A percentile compares a stretch with the other conserved stretches of the same genome.
These are phyloP conservation scores for Bergia puertoricense DNA, from an alignment of 92 coral and sea anemone genomes.

Conservation along the genomic window DNA sequence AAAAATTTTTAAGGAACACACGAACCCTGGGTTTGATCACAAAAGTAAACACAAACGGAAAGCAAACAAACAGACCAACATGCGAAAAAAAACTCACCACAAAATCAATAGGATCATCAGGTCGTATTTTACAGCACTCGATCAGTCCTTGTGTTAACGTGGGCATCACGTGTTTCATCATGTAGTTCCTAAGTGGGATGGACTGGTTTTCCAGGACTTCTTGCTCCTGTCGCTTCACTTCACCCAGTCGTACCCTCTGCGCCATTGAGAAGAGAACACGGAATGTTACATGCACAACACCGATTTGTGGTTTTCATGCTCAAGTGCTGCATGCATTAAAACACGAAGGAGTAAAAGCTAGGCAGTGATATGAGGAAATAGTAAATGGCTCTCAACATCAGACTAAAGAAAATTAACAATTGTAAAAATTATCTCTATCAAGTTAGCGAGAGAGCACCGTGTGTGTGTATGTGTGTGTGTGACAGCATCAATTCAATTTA, in stretches of 20 bases:
- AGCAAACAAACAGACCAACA: neutral
- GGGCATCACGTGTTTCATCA: constrained; percentile 99
- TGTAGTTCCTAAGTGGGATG: constrained; percentile 95
- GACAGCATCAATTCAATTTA: too few species aligned
- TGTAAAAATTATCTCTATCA: too few species aligned
- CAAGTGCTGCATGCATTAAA: neutral
- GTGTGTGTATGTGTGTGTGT: too few species aligned
- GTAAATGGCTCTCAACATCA: too few species aligned
- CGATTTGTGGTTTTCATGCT: neutral
- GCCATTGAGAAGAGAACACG: neutral
- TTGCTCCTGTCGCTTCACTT: constrained; percentile 93
- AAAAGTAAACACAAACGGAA: too few species aligned
- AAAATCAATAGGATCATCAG: constrained; percentile 94
- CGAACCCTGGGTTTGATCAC: too few species aligned
- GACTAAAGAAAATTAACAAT: too few species aligned
- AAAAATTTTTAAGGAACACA: too few species aligned
- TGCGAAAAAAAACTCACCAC: constrained; percentile 65
- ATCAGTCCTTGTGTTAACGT: constrained; percentile 93
- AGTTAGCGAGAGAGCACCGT: too few species aligned
- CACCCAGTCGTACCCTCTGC: constrained; percentile 82
- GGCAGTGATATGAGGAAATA: too few species aligned
- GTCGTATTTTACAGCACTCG: constrained; percentile 93
- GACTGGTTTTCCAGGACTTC: constrained; percentile 96
- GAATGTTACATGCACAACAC: neutral
- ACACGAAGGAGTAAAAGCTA: neutral